Base-by-base conservation (phyloP, 1,140 invertebrate species). In the Drosophila subobscura region DNA sequence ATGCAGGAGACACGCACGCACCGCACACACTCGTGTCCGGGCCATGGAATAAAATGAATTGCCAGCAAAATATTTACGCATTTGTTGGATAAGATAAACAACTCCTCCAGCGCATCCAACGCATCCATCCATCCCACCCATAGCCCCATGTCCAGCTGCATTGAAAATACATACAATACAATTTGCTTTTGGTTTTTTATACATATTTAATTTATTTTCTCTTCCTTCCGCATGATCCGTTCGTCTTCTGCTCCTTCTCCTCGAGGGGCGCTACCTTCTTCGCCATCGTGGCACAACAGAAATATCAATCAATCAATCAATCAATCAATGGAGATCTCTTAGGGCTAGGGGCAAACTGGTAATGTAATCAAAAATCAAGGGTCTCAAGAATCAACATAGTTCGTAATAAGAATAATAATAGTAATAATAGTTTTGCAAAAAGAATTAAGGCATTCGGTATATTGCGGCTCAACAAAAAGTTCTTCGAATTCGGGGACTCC, bases 201-300 rank as follows among this genome's bases (percentile, higher is more conserved):
- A 83, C 63, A 74, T 81, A 77, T 81, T 83, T 67, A 77, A 74
- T 81, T 81, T 81, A 80, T 80, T 85, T 66, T 86, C 77, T 47
- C 52, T 57, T 68, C 51, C 71, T 74, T 64, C 44, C 12, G 33
- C 45, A 8, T 44, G 49, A 33, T 42, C 61, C 41, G 50, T 53
- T 53, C 47, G 20, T 58, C 40, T 47, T 65, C 27, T 64, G 56
- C 56, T 50, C 16, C 16, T 20, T 20, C 16, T 53, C 5, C 14
- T 40, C 37, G 44, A 40, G 44, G 57, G 29, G 16, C 16, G 16
- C 16, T 20, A 20, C 16, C 65, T 51, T 66, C 44, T 75, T 75
- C 53, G 64, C 60, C 79, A 37, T 12, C 33, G 33, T 37, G 33
- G 12, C 72, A 83, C 67, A 83, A 83, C 79, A 79, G 46, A 85